These are phyloP conservation scores for Babyrousa celebensis DNA, from an alignment of 2,797 vertebrate genomes.

Conservation along the genomic window DNA sequence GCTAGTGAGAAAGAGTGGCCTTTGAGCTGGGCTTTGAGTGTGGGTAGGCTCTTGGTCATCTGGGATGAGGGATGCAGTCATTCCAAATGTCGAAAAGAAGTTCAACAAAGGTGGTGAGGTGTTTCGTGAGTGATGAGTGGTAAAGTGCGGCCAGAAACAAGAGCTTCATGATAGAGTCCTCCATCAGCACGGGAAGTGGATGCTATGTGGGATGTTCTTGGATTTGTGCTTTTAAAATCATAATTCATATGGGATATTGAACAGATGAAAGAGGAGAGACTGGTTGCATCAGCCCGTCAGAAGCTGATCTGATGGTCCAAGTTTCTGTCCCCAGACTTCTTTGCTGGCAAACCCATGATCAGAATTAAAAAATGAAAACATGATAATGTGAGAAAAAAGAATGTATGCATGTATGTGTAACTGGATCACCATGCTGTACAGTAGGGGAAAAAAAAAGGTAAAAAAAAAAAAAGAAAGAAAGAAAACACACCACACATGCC, in stretches of 20 bases:
- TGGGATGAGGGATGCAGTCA: background rate
- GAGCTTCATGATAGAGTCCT: rapidly evolving
- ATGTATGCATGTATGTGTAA: no score
- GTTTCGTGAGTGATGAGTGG: rapidly evolving
- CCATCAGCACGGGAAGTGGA: rapidly evolving
- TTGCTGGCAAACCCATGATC: background rate
- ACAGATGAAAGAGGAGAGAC: background rate
- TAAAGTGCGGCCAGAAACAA: background rate
- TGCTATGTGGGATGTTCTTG: no score
- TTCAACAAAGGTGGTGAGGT: background rate
- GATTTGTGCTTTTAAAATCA: background rate
- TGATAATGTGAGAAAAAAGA: no score
- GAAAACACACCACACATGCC: background rate
- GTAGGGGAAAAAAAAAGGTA: no score
- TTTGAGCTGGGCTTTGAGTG: background rate
- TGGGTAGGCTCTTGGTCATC: background rate
- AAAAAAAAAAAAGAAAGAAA: no score
- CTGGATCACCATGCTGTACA: no score
- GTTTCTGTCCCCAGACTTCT: background rate
- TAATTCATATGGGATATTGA: background rate
- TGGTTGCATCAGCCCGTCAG: background rate
- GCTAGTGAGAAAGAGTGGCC: background rate
- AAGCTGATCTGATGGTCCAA: background rate
- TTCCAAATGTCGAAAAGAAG: background rate
- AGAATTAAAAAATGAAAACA: background rate